These are phyloP conservation scores for Zhuqinia jingwanae DNA, from an alignment of 2,888 invertebrate genomes.

Conservation along the genomic window DNA sequence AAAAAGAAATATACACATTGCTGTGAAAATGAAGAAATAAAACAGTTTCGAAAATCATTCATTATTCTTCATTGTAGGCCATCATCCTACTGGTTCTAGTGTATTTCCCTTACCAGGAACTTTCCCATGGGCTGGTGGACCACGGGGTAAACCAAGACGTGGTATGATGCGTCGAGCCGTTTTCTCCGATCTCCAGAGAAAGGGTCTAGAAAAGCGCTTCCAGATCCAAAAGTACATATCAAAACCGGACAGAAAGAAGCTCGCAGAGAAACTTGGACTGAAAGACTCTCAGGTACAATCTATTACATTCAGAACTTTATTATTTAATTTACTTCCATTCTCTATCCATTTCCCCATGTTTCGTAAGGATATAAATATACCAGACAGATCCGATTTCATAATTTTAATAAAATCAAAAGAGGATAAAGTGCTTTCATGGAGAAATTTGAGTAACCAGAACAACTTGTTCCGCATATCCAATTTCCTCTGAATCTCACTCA, in stretches of 20 bases:
- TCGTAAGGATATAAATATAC: background rate
- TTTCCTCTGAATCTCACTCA: background rate
- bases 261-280: constrained; percentile 96
- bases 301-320: background rate
- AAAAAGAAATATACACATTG: no score
- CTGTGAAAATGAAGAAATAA: no score
- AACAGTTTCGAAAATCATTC: no score
- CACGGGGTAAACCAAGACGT: constrained; percentile 94
- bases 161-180: constrained; percentile 99
- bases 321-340: background rate
- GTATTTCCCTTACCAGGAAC: constrained; percentile 82
- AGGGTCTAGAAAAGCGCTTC: constrained; percentile 97
- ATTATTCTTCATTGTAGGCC: constrained; percentile 67
- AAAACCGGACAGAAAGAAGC: constrained; percentile 98
- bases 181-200: constrained; percentile 97
- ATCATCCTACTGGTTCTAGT: constrained; percentile 78
- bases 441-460: constrained; percentile 9
- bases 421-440: background rate
- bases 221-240: constrained; percentile 99
- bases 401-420: background rate
- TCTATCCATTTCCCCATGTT: no score
- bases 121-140: constrained; percentile 95
- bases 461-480: background rate
- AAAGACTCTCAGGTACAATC: constrained; percentile 95
- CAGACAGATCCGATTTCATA: constrained; percentile 23